Evolutionary conservation across 2,888 invertebrate species (phyloP).

Genomic region (Lamellibrachia satsuma): DNA sequence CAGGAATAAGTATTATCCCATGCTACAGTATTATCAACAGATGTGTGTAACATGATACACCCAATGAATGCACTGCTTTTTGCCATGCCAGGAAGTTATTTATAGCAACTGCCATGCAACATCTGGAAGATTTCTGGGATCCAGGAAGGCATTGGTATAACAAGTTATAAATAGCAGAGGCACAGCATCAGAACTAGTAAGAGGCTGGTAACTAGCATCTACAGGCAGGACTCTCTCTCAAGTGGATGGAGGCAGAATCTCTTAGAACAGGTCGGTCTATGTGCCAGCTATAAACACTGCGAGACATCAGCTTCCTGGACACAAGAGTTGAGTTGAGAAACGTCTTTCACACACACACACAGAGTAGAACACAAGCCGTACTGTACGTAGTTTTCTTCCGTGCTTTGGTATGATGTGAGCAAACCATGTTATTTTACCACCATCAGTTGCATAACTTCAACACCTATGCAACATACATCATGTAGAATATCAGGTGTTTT

Average conservation of each 20-base stretch:
- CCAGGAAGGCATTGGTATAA: neutral
- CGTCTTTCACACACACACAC: neutral
- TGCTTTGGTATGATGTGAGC: neutral
- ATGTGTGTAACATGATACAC: no score
- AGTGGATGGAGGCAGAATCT: neutral
- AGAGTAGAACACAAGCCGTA: neutral
- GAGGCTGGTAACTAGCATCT: neutral
- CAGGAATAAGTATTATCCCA: neutral
- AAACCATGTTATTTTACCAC: neutral
- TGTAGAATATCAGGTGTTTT: slow-evolving; percentile 9
- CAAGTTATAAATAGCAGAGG: slow-evolving; percentile 11
- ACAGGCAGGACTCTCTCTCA: neutral
- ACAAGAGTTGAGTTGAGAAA: neutral
- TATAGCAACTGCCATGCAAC: neutral
- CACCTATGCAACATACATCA: neutral
- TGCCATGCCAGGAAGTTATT: neutral
- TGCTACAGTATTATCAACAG: neutral
- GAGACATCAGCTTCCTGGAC: neutral
- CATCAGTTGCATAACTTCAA: neutral
- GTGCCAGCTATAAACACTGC: neutral
- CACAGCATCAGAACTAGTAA: neutral
- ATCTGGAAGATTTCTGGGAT: neutral
- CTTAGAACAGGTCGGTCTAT: neutral
- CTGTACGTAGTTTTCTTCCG: neutral
- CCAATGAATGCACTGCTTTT: neutral